Base-by-base conservation (phyloP, 2,113 vertebrate genomes). In the Xenopus borealis region DNA sequence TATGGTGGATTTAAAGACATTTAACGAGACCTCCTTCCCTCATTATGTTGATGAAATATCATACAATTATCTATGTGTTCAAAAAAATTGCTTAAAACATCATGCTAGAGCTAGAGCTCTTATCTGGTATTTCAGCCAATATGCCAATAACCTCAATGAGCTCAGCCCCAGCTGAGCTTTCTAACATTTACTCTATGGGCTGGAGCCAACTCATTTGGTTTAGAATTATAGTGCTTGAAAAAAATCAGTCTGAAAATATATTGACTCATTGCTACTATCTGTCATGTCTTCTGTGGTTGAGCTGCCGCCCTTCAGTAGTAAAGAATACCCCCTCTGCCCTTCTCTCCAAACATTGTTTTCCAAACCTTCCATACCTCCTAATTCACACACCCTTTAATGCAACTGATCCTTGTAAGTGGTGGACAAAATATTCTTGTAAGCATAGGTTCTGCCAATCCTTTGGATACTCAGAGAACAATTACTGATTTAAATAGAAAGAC, bases 151-250 rank as follows among this genome's bases (percentile, higher is more conserved):
- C 59, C 62, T 57, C 20, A 63, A 55, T 64, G 55, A 76, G n/a
- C 46, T 20, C 18, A 66, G 62, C 66, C 59, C n/a, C 74, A 63
- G 74, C 59, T 76, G 67, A 70, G 73, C 58, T 69, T 62, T 70
- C 47, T 57, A 55, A 46, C 66, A 70, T 57, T 58, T 33, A 57
- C 58, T 70, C 46, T 52, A 62, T 70, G 66, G 59, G 67, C 45
- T 45, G n/a, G 11, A 64, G 74, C 74, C 74, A 76, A 76, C 27
- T 76, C 66, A 76, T 70, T 76, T 76, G 74, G 74, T 58, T 62
- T 62, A 55, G 58, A 11, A 46, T 75, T 62, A 19, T 44, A 62
- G 57, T 63, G 57, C 58, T 63, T 76, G 66, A 70, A 27, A 27
- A 27, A 76, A 76, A 70, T 64, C 44, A 64, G 18, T 69, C 64